phyloP scores from a whole-genome alignment of 2,888 invertebrate species.

The Metalampra italica region DNA sequence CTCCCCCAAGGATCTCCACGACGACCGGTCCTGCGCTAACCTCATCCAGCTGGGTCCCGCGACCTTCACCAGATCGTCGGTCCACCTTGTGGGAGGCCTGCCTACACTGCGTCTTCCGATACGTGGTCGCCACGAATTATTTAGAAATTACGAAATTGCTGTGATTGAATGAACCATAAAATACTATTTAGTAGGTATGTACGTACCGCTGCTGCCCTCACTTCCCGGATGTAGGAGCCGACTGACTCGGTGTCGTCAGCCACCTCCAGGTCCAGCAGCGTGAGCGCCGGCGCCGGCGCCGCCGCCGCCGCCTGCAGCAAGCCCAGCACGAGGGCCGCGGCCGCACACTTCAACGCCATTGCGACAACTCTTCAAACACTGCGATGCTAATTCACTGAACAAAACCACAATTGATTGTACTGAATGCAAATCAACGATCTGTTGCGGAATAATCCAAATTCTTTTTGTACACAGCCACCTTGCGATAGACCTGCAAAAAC shows the following conservation, averaged over 20 bases:
- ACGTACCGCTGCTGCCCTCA: conserved; percentile 74
- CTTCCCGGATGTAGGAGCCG: conserved; percentile 78
- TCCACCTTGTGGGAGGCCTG: too few relatives aligned
- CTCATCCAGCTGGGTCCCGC: too few relatives aligned
- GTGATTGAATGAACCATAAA: too few relatives aligned
- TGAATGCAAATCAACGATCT: background rate
- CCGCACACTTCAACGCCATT: conserved; percentile 39
- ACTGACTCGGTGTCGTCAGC: conserved; percentile 75
- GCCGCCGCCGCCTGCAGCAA: conserved; percentile 42
- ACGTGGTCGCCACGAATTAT: too few relatives aligned
- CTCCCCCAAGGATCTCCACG: too few relatives aligned
- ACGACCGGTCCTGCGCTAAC: too few relatives aligned
- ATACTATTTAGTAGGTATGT: too few relatives aligned
- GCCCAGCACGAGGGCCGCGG: conserved; percentile 40
- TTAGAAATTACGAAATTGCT: too few relatives aligned
- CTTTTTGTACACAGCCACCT: conserved; percentile 19
- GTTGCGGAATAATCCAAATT: conserved; percentile 14
- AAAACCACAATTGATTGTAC: background rate
- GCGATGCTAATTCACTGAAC: background rate
- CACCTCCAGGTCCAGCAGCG: conserved; percentile 53
- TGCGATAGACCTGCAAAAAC: conserved; percentile 33
- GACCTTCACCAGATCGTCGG: too few relatives aligned
- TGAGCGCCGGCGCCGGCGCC: conserved; percentile 37
- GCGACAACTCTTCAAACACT: background rate
- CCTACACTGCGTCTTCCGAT: too few relatives aligned